phyloP scores from a whole-genome alignment of 2,888 invertebrate genomes.

The Drosophila mercatorum region DNA sequence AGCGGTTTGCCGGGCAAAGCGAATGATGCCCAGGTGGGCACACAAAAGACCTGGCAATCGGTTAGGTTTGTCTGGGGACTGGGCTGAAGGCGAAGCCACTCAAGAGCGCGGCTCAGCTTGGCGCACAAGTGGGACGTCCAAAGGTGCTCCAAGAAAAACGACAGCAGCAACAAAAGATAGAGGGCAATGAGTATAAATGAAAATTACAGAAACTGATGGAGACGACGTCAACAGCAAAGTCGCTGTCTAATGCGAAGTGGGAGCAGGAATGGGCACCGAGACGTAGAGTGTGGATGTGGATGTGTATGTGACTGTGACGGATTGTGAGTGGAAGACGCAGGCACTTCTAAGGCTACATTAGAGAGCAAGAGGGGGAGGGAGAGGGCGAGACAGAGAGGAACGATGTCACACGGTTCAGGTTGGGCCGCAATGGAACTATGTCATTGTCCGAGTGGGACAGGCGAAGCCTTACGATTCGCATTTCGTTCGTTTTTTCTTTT shows the following conservation, averaged over 20 bases:
- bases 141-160: slow-evolving; percentile 39
- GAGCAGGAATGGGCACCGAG: slow-evolving; percentile 29
- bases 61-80: slow-evolving; percentile 19
- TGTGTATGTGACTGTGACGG: slow-evolving; percentile 36
- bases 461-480: slow-evolving; percentile 57
- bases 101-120: slow-evolving; percentile 50
- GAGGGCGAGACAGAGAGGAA: slow-evolving; percentile 5
- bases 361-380: slow-evolving; percentile 19
- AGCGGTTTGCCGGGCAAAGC: slow-evolving; percentile 8
- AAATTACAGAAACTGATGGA: slow-evolving; percentile 53
- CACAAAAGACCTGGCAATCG: slow-evolving; percentile 33
- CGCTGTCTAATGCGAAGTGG: slow-evolving; percentile 41
- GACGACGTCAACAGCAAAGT: slow-evolving; percentile 20
- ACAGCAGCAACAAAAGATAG: slow-evolving; percentile 8
- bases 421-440: slow-evolving; percentile 59
- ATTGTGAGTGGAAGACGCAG: slow-evolving; percentile 39
- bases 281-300: background rate
- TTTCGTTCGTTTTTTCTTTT: background rate
- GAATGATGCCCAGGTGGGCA: slow-evolving; percentile 60
- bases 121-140: slow-evolving; percentile 38
- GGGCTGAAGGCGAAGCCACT: slow-evolving; percentile 53
- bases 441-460: slow-evolving; percentile 55
- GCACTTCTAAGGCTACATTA: slow-evolving; percentile 71
- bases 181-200: slow-evolving; percentile 47
- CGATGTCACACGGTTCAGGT: slow-evolving; percentile 29